phyloP scores from a whole-genome alignment of 2,888 invertebrate genomes.

The Sclerodermus sp. region DNA sequence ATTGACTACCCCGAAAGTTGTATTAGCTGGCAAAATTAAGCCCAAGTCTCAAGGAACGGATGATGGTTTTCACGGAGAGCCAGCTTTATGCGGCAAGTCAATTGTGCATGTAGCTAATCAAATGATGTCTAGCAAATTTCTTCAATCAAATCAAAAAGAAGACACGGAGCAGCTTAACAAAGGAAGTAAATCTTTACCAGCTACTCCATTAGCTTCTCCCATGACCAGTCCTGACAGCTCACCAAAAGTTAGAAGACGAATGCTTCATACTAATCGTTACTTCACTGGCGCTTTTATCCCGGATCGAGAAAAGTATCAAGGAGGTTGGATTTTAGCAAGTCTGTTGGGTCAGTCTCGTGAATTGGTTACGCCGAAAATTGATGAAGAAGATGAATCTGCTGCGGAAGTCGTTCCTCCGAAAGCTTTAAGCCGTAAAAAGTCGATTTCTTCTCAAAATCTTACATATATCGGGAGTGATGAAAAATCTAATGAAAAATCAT shows the following conservation, averaged over 20 bases:
- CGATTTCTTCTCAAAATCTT: constrained; percentile 53
- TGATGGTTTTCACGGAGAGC: constrained; percentile 66
- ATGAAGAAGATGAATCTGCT: constrained; percentile 61
- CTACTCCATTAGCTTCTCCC: constrained; percentile 69
- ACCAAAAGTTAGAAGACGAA: constrained; percentile 61
- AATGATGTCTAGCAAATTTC: constrained; percentile 47
- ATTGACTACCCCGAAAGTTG: constrained; percentile 18
- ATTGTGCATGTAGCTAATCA: constrained; percentile 61
- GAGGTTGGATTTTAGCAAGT: constrained; percentile 70
- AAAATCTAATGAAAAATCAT: constrained; percentile 46
- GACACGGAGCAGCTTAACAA: constrained; percentile 18
- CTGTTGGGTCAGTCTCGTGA: constrained; percentile 69
- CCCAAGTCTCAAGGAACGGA: constrained; percentile 66
- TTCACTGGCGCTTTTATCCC: constrained; percentile 60
- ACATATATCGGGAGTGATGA: constrained; percentile 47
- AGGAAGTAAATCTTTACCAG: constrained; percentile 73
- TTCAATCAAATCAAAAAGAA: constrained; percentile 17
- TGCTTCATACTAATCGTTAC: constrained; percentile 63
- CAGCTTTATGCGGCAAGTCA: constrained; percentile 70
- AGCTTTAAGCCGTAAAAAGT: constrained; percentile 53
- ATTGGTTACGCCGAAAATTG: constrained; percentile 63
- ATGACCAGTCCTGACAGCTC: constrained; percentile 63
- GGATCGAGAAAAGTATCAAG: constrained; percentile 55
- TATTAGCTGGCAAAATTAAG: constrained; percentile 29
- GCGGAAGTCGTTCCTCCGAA: constrained; percentile 26